Evolutionary conservation across 2,797 vertebrate species (phyloP).

Genomic region (Nothura maculosa): DNA sequence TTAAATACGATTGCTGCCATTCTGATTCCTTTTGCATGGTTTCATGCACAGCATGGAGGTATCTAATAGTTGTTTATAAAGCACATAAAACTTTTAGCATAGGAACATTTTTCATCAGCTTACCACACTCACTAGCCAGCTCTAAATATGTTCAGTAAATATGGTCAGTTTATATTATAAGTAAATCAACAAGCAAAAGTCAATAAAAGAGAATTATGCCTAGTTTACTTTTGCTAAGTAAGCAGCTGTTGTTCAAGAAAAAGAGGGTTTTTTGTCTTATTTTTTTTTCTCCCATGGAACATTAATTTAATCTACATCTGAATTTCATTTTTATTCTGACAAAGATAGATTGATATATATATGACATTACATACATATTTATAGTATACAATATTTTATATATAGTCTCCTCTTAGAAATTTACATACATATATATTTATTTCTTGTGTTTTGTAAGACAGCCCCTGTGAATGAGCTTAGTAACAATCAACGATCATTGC

Average conservation of each 20-base stretch:
- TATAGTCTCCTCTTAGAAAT: no score
- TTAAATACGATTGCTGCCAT: background rate
- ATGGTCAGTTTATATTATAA: background rate
- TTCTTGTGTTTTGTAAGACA: background rate
- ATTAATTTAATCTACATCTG: background rate
- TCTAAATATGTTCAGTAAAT: background rate
- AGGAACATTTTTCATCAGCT: slow-evolving; percentile 20
- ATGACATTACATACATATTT: no score
- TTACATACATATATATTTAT: no score
- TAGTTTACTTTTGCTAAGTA: background rate
- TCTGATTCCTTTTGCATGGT: background rate
- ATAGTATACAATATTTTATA: background rate
- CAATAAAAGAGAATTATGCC: background rate
- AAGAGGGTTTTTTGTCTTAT: background rate
- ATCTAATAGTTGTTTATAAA: background rate
- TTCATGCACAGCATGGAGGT: background rate
- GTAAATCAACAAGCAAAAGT: slow-evolving; percentile 3
- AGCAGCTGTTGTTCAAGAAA: background rate
- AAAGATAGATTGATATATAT: background rate
- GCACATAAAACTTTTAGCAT: background rate
- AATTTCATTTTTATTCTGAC: background rate
- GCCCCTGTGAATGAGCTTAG: background rate
- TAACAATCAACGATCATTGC: background rate
- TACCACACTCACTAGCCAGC: background rate
- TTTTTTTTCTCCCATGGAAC: background rate